Base-by-base conservation (phyloP, 2,797 vertebrate genomes). In the Lepidocolaptes lacrymiger region DNA sequence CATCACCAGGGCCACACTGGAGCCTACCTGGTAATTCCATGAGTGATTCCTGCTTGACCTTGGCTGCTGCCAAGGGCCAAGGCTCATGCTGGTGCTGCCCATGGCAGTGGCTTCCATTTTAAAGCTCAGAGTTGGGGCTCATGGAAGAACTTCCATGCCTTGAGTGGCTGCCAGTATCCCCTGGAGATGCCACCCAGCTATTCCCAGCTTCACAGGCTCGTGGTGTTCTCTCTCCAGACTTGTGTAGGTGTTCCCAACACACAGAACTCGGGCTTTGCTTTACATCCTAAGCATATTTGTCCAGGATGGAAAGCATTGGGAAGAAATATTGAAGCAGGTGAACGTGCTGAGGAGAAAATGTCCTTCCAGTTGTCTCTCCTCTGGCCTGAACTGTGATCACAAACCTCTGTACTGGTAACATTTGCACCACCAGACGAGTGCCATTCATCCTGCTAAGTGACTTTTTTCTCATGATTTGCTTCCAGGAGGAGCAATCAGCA, bases 171-270 rank as follows among this genome's bases (percentile, higher is more conserved):
- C 64, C 81, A 55, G 89, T 72, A 51, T 92, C 74, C 82, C 91
- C 93, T 96, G 91, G 95, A 96, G 95, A 93, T 95, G 91, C 28
- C 82, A 91, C 58, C 5, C 69, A 88, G 91, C 82, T 95, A 84
- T 96, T 93, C 87, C 5, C 19, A 83, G 91, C 26, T 44, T 73
- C 46, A 7, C 90, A 91, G 91, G 95, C 95, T 96, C 85, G 1
- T 88, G 9, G 88, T 84, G 95, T 97, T 97, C 95, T 94, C 89
- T 95, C 80, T 86, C 88, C 85, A 97, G 96, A 94, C 93, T 2
- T 54, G 89, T 84, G 95, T 94, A 81, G 96, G 96, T 93, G 95
- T 95, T 54, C 61, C 71, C 93, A 88, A 94, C 95, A 77, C 67
- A 34, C 41, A 20, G 88, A 44, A 39, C 71, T 34, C 4, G 74